phyloP scores from a whole-genome alignment of 1,140 invertebrate species.

The Panagrolaimus sp. region DNA sequence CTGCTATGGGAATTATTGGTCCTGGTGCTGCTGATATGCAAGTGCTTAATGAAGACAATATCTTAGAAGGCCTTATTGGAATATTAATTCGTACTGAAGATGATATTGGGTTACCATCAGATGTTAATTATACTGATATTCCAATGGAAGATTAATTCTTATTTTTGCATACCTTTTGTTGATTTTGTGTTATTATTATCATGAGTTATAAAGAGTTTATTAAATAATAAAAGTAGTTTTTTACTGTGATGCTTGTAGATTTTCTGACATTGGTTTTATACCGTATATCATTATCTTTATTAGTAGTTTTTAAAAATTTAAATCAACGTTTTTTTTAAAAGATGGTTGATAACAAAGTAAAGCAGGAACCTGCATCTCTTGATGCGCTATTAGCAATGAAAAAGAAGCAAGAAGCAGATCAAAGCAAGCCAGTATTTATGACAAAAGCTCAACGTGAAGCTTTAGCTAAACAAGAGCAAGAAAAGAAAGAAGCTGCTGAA shows the following conservation, averaged over 20 bases:
- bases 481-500: constrained; percentile 22
- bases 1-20: constrained; percentile 4
- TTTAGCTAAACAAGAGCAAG: neutral
- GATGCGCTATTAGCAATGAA: too few species aligned
- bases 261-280: too few species aligned
- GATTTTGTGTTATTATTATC: neutral
- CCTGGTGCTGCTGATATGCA: neutral
- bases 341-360: too few species aligned
- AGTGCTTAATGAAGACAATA: neutral
- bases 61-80: neutral
- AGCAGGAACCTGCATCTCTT: too few species aligned
- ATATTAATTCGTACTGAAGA: constrained; percentile 1
- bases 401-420: too few species aligned
- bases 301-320: too few species aligned
- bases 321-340: too few species aligned
- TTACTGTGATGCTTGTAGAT: too few species aligned
- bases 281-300: too few species aligned
- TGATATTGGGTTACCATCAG: neutral
- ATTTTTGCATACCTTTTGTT: too few species aligned
- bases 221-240: too few species aligned
- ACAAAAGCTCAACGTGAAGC: constrained; percentile 9
- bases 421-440: neutral
- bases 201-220: neutral
- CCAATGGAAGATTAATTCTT: constrained; percentile 6
- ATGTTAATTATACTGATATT: constrained; percentile 7